These are phyloP conservation scores for Dyspetes luteomarginatus DNA, from an alignment of 2,888 invertebrate species.

Conservation along the genomic window DNA sequence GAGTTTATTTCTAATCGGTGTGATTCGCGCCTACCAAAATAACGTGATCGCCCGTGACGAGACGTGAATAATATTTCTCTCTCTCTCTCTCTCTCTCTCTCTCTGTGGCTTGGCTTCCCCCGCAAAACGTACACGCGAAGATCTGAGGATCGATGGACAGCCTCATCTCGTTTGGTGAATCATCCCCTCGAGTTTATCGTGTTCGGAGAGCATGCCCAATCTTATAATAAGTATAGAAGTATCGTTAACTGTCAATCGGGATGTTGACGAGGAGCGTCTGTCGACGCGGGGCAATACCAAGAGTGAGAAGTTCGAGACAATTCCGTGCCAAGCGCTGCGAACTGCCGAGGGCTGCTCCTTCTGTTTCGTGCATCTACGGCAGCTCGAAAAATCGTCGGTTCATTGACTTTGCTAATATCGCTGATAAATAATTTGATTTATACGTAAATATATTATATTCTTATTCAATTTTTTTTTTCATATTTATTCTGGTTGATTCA, in stretches of 20 bases:
- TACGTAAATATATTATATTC: too few species aligned
- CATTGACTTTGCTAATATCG: not conserved
- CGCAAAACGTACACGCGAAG: not conserved
- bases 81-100: constrained; percentile 6
- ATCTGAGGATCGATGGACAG: constrained; percentile 24
- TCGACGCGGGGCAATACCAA: too few species aligned
- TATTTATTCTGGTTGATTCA: too few species aligned
- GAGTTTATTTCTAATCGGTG: constrained; percentile 77
- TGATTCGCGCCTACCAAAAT: constrained; percentile 80
- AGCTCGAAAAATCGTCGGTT: not conserved
- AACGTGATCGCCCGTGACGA: constrained; percentile 73
- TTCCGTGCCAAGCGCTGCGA: not conserved
- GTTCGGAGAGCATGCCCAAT: not conserved
- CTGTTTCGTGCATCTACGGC: not conserved
- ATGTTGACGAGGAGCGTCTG: not conserved
- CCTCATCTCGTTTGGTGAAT: constrained; percentile 33
- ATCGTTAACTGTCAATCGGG: not conserved
- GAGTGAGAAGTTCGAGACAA: too few species aligned
- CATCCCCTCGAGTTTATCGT: constrained; percentile 24
- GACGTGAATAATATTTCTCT: not conserved
- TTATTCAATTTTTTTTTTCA: too few species aligned
- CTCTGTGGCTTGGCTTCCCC: constrained; percentile 17
- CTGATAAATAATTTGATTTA: not conserved
- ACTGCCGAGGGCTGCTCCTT: not conserved
- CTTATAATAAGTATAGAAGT: not conserved